Evolutionary conservation across 1,140 invertebrate genomes (phyloP), one percentile per base, ranked within the genome.

Genomic region (Caenorhabditis inopinata): DNA sequence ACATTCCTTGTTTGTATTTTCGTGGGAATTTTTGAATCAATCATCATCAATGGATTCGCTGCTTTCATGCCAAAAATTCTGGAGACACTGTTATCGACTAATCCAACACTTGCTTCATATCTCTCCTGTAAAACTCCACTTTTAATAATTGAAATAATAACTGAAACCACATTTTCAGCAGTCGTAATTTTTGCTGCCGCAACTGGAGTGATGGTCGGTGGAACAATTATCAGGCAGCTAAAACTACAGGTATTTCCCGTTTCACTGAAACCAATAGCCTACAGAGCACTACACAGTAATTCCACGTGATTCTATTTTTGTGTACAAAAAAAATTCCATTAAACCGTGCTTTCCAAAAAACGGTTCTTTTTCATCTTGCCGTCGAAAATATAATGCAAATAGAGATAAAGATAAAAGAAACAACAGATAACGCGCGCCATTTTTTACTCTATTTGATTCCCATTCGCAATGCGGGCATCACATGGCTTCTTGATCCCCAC

Each of bases 11-110:
- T 85, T 12, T 82, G 81, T 23, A 87, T 88, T 47, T 85, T 87
- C 25, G 62, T 88, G 1, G 87, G 87, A 18, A 88, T 88, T 73
- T 88, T 88, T 35, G 87, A 88, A 48, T 84, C 87, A 4, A 87
- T 88, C 77, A 83, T 88, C 49, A 85, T 88, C 79, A 88, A 88
- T 47, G 87, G 87, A 16, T 88, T 88, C 58, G 83, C 87, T 48
- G 87, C 87, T 1, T 88, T 88, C 68, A 88, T 88, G 87, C 87
- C 87, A 9, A 88, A 88, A 79, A 88, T 88, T 74, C 75, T 88
- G 53, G 87, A 88, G 78, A 85, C 87, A 2, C 76, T 88, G 16
- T 58, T 88, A 23, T 85, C 81, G 32, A 88, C 86, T 48, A 87
- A 85, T 29, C 87, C 87, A 11, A 85, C 86, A 2, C 79, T 82